A percentile compares a stretch with the other conserved stretches of the same genome.
Evolutionary conservation across 2,113 vertebrate genomes (phyloP).

Genomic region (Rhabdomys dilectus): DNA sequence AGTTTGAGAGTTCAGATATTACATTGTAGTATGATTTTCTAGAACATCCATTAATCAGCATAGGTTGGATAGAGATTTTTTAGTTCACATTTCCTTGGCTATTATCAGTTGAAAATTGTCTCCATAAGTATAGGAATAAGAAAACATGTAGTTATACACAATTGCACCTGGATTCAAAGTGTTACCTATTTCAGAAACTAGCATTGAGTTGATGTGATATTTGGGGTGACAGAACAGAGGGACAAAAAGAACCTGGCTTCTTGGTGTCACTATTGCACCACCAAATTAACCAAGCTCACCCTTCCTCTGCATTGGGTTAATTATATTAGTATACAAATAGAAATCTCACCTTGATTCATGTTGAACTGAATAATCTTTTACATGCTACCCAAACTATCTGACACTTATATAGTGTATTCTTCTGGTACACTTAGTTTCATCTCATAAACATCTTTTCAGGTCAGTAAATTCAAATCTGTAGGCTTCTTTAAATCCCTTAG

Average conservation of each 20-base stretch:
- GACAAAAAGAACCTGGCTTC: background rate
- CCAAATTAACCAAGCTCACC: background rate
- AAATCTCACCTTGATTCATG: background rate
- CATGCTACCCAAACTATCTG: background rate
- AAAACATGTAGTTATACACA: background rate
- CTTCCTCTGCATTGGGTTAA: background rate
- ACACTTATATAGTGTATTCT: background rate
- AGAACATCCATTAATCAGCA: background rate
- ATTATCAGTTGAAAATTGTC: constrained; percentile 2
- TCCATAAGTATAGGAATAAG: background rate
- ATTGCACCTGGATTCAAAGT: background rate
- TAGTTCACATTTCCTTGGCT: background rate
- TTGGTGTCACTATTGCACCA: background rate
- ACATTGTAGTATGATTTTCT: background rate
- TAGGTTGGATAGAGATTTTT: background rate
- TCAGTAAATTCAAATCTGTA: background rate
- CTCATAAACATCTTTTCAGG: background rate
- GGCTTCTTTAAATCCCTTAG: background rate
- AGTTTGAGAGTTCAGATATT: background rate
- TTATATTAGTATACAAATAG: constrained; percentile 7
- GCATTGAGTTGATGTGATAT: background rate
- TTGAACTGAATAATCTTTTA: background rate
- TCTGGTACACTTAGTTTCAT: background rate
- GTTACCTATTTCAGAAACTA: background rate
- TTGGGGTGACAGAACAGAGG: background rate